Evolutionary conservation across 2,888 invertebrate species (phyloP), one percentile per base, ranked within the genome.

Genomic region (Brachylomia viminalis): DNA sequence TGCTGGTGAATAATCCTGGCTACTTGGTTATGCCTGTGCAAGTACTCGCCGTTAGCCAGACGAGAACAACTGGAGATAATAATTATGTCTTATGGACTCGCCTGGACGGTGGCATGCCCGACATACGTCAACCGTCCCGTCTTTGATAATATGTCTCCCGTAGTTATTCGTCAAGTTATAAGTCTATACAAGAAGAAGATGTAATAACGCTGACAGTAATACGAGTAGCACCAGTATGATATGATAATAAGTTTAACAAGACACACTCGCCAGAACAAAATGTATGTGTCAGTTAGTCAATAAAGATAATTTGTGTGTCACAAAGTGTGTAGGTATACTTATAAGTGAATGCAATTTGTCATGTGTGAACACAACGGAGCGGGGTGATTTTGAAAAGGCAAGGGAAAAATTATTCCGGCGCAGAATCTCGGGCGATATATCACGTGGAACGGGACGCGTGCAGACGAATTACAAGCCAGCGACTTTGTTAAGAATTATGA

Each of bases 331-430:
- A 81, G 71, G 72, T 79, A 56, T 79, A 42, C 10, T 8, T 42
- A 72, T 79, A 80, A 79, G 83, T 79, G 78, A 87, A 85, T 82
- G 75, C 76, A 82, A 87, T 87, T 79, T 87, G 77, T 87, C 84
- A 84, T 84, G 77, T 75, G 83, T 78, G 73, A 81, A 64, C 78
- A 78, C 64, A 71, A 75, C 64, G 70, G 62, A 47, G 66, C 58
- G 79, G 77, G 75, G 80, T 74, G 72, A 74, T 77, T 83, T 83
- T 85, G 82, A 82, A 85, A 80, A 84, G 73, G 78, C 80, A 68
- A 76, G 77, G 77, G 80, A 84, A 82, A 84, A 80, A 86, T 82
- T 72, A 82, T 87, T 82, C 68, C 70, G 56, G 71, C 67, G 74
- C 74, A 72, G 78, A 85, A 77, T 79, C 70, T 74, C 72, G 30